Evolutionary conservation across 2,113 vertebrate genomes (phyloP), one percentile per base, ranked within the genome.

Genomic region (Psilopogon haemacephalus): DNA sequence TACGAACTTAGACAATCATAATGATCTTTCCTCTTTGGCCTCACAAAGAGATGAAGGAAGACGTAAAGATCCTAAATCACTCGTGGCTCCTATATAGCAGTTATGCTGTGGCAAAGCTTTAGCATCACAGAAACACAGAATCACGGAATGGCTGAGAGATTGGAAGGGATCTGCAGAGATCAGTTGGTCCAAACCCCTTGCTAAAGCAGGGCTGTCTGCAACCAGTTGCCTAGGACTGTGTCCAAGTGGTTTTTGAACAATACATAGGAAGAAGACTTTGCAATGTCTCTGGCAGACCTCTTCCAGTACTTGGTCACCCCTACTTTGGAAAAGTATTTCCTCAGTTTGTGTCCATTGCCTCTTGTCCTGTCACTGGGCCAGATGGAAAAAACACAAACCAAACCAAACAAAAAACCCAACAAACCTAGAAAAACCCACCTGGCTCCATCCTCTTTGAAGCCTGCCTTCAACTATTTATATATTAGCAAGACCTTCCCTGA

Each of bases 181-280:
- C 8, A 28, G 12, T 10, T 59, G 2, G 2, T 44, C 28, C 18
- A 70, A 27, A 1, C 3, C 16, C 15, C 12, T 26, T 59, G 9
- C 14, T 1, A 4, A 84, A 69, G 6, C 18, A 84, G 54, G 23
- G 7, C 19, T 40, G 58, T 11, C 5, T 24, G 59, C 1, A 38
- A 1, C 13, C 18, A 33, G 17, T 23, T 44, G 9, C 27, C 9
- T 4, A 33, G 20, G 11, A 30, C 11, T 7, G 8, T 52, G 28
- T n/a, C n/a, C 20, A 24, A 27, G 3, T 0, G 1, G 2, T 4
- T 71, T 62, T 19, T 58, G 4, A 81, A 8, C 67, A 28, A 52
- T 12, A 35, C 23, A 23, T 42, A n/a, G n/a, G 40, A 42, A 15
- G 40, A 15, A 42, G 40, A 42, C 14, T 42, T 42, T 15, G 15